These are phyloP conservation scores for Tragopan temminckii DNA, from an alignment of 2,797 vertebrate genomes.

Conservation along the genomic window DNA sequence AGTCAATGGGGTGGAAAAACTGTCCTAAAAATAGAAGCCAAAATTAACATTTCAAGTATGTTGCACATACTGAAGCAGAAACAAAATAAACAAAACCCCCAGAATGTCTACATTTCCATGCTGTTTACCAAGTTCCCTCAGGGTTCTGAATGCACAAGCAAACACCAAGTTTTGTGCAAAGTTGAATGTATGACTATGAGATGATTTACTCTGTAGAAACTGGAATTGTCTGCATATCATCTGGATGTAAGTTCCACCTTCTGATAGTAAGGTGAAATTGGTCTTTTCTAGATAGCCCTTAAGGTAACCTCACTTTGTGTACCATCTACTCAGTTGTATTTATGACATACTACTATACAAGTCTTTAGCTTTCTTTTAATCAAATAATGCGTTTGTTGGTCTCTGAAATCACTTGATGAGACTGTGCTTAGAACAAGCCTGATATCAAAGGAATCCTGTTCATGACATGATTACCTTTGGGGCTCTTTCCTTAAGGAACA, in stretches of 20 bases:
- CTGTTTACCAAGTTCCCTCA: background rate
- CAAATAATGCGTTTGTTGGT: background rate
- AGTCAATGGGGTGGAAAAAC: conserved; percentile 88
- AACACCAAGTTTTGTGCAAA: background rate
- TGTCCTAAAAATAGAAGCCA: conserved; percentile 82
- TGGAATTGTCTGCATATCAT: background rate
- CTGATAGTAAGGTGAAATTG: background rate
- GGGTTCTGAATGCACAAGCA: background rate
- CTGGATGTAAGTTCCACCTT: background rate
- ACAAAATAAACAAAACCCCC: background rate
- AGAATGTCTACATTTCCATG: background rate
- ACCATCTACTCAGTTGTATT: background rate
- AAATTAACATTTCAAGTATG: background rate
- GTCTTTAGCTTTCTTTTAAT: background rate
- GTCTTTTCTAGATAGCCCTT: background rate
- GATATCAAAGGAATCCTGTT: background rate
- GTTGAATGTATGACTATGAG: background rate
- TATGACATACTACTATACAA: background rate
- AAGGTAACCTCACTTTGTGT: background rate
- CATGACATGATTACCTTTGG: background rate
- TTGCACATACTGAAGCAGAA: background rate
- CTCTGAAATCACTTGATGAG: background rate
- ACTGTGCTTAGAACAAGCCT: background rate
- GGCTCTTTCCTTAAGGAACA: background rate
- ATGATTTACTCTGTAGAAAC: background rate